phyloP scores from a whole-genome alignment of 1,140 invertebrate genomes.

The Aethina tumida region DNA sequence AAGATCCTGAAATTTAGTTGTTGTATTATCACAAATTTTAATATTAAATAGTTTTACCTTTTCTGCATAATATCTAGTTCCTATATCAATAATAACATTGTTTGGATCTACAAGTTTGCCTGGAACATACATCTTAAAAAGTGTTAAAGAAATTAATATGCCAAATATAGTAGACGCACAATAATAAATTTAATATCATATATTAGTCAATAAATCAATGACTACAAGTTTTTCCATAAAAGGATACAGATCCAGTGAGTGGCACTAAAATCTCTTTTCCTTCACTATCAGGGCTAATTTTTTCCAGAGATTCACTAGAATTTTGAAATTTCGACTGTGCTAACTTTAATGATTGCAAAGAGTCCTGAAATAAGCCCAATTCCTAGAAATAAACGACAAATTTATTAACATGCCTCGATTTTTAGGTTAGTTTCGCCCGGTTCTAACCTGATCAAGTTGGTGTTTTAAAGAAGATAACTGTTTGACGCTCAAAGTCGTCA shows the following conservation, averaged over 20 bases:
- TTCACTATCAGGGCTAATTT: conserved; percentile 59
- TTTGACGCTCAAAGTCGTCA: conserved; percentile 64
- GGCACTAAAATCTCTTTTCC: conserved; percentile 83
- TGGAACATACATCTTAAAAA: conserved; percentile 79
- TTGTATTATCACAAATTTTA: too few species aligned
- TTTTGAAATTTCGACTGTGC: conserved; percentile 84
- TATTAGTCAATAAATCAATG: not conserved
- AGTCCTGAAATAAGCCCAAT: conserved; percentile 76
- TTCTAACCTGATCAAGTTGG: conserved; percentile 70
- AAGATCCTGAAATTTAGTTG: conserved; percentile 62
- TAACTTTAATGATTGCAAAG: conserved; percentile 76
- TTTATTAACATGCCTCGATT: not conserved
- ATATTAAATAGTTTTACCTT: conserved; percentile 59
- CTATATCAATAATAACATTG: conserved; percentile 85
- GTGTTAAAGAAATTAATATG: conserved; percentile 23
- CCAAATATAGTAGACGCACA: not conserved
- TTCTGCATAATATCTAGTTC: conserved; percentile 91
- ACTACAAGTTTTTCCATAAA: conserved; percentile 17
- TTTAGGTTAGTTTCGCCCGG: conserved; percentile 21
- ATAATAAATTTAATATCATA: conserved; percentile 2
- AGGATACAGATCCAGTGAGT: conserved; percentile 74
- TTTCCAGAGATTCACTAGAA: conserved; percentile 75
- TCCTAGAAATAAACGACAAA: conserved; percentile 50
- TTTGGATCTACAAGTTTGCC: conserved; percentile 72
- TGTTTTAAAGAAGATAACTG: conserved; percentile 75